A percentile compares a stretch with the other conserved stretches of the same genome.
These are phyloP conservation scores for Hesperia comma DNA, from an alignment of 2,888 invertebrate species.

Conservation along the genomic window DNA sequence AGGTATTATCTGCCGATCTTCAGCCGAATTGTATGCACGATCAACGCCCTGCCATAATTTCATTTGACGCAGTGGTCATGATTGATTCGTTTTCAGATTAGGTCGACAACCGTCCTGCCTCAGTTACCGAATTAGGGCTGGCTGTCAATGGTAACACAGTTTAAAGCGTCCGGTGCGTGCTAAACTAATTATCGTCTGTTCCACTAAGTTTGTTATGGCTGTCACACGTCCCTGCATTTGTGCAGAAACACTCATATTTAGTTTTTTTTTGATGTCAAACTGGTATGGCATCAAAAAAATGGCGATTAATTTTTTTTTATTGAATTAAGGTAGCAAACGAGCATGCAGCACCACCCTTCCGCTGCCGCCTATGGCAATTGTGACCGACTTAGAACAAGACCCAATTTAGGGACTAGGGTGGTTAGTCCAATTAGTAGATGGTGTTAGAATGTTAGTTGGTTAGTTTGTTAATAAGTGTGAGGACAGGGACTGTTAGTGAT, in stretches of 20 bases:
- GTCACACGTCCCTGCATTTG: neutral
- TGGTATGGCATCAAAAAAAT: no score
- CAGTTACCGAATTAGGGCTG: slow-evolving; percentile 27
- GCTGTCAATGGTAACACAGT: slow-evolving; percentile 25
- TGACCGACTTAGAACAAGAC: no score
- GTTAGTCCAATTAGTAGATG: no score
- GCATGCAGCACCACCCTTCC: no score
- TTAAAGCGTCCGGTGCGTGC: slow-evolving; percentile 17
- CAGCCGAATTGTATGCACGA: neutral
- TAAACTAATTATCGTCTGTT: slow-evolving; percentile 24
- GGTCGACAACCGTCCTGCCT: slow-evolving; percentile 21
- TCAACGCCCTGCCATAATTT: neutral
- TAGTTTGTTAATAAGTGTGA: no score
- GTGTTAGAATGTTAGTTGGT: no score
- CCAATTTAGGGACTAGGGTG: no score
- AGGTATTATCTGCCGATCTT: neutral
- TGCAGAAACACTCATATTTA: neutral
- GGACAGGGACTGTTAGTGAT: no score
- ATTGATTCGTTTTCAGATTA: slow-evolving; percentile 33
- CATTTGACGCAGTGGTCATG: slow-evolving; percentile 26
- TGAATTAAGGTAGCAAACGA: no score
- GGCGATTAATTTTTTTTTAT: no score
- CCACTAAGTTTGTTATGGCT: slow-evolving; percentile 13
- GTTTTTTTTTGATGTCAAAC: no score
- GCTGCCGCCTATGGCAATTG: no score